Evolutionary conservation across 2,797 vertebrate genomes (phyloP).

Genomic region (Emydoidea blandingii): DNA sequence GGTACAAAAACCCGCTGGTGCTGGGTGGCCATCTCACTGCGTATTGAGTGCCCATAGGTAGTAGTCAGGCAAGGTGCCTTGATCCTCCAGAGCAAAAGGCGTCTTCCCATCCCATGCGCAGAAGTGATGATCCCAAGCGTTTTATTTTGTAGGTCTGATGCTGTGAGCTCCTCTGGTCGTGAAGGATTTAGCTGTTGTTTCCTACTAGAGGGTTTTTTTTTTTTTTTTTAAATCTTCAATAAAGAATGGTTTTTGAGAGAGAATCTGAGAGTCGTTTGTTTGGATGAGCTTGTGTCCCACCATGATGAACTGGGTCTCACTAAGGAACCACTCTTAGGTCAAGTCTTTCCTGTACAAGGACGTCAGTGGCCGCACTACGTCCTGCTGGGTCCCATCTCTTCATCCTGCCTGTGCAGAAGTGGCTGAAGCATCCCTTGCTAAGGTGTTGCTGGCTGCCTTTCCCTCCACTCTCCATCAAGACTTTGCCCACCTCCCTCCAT

Average conservation of each 20-base stretch:
- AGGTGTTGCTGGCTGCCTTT: background rate
- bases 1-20: background rate
- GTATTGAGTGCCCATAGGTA: background rate
- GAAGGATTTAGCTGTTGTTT: background rate
- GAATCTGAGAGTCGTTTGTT: background rate
- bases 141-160: background rate
- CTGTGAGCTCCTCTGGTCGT: background rate
- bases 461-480: background rate
- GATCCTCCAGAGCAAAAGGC: background rate
- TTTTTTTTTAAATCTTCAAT: constrained; percentile 21
- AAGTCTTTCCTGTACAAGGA: background rate
- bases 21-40: background rate
- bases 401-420: background rate
- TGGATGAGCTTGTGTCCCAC: background rate
- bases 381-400: background rate
- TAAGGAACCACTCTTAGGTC: background rate
- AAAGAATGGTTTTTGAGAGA: constrained; percentile 46
- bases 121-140: background rate
- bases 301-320: background rate
- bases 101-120: background rate
- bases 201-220: constrained; percentile 21
- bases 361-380: background rate
- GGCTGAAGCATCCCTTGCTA: background rate
- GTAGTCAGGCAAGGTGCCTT: background rate
- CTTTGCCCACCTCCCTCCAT: background rate